Conservation (phyloP, 1,140 invertebrate genomes). For the Heliconius melpomene region DNA sequence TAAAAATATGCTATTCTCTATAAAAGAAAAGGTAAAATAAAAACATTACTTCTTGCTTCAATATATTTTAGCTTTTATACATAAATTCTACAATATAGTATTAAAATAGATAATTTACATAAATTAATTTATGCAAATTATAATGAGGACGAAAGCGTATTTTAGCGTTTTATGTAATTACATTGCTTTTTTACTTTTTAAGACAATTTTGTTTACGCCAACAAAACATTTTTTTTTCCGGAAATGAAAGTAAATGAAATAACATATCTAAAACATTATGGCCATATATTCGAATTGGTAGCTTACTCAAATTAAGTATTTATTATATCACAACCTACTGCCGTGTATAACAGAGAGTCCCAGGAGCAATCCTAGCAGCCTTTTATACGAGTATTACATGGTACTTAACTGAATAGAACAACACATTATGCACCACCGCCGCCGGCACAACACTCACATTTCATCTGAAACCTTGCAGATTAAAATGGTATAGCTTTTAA, state of each 20-base stretch:
- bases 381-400: background rate
- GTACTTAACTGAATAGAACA: background rate
- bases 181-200: background rate
- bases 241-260: background rate
- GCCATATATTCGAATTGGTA: background rate
- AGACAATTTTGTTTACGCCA: background rate
- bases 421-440: background rate
- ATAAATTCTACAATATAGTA: background rate
- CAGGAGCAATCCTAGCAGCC: background rate
- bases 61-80: background rate
- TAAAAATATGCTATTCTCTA: background rate
- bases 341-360: background rate
- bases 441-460: too few species aligned
- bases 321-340: background rate
- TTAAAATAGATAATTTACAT: background rate
- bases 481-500: too few species aligned
- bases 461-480: too few species aligned
- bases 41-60: background rate
- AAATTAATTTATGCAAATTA: background rate
- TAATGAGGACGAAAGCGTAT: background rate
- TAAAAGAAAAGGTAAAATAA: background rate
- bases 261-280: background rate
- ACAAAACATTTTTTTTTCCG: background rate
- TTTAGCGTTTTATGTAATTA: background rate
- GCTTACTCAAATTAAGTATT: background rate